Percentiles rank a stretch among this genome's conserved stretches.
These are phyloP conservation scores for Xerus rutilus DNA, from an alignment of 2,797 vertebrate genomes.

Conservation along the genomic window DNA sequence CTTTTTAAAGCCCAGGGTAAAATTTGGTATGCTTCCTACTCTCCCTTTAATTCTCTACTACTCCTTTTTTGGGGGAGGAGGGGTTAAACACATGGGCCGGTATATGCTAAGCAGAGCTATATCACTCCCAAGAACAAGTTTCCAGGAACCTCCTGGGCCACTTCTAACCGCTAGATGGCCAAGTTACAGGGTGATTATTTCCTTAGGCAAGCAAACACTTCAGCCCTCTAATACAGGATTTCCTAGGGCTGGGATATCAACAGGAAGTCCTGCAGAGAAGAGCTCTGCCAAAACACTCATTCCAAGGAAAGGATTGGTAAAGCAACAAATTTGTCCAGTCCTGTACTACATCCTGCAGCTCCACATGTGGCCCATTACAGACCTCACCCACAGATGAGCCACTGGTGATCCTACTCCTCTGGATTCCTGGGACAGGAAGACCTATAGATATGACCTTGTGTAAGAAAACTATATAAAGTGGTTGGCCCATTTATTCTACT, in stretches of 20 bases:
- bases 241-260: constrained; percentile 65
- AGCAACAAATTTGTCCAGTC: constrained; percentile 23
- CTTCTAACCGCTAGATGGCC: constrained; percentile 61
- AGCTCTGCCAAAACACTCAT: constrained; percentile 61
- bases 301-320: constrained; percentile 30
- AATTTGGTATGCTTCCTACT: neutral
- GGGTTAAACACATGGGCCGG: neutral
- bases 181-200: constrained; percentile 69
- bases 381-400: neutral
- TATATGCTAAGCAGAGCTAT: neutral
- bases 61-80: neutral
- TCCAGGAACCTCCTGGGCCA: constrained; percentile 29
- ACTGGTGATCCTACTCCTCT: neutral
- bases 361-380: neutral
- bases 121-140: constrained; percentile 1
- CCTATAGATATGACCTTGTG: neutral
- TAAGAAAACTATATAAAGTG: constrained; percentile 24
- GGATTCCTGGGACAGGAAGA: neutral
- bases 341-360: constrained; percentile 40
- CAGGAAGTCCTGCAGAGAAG: constrained; percentile 64
- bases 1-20: neutral
- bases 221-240: constrained; percentile 58
- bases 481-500: constrained; percentile 60
- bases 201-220: constrained; percentile 73
- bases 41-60: neutral